phyloP scores from a whole-genome alignment of 2,797 vertebrate genomes.

The Prionace glauca region DNA sequence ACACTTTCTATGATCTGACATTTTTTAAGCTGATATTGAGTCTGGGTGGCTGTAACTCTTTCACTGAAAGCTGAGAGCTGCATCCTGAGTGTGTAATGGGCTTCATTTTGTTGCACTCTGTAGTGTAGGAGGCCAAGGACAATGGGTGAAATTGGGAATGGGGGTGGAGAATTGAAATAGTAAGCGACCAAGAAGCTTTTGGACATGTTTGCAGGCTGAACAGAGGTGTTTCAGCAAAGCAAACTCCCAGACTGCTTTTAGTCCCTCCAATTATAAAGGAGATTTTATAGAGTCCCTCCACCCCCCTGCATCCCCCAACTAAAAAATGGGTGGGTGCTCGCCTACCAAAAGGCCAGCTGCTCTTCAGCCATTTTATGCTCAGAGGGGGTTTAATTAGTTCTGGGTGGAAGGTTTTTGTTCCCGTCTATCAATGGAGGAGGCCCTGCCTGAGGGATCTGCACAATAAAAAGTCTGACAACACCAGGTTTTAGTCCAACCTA shows the following conservation, averaged over 20 bases:
- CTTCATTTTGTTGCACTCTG: not conserved
- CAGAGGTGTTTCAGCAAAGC: not conserved
- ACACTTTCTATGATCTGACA: not conserved
- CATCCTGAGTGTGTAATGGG: not conserved
- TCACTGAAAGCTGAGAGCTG: not conserved
- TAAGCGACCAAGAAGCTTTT: not conserved
- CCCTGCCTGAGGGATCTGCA: no score
- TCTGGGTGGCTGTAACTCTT: not conserved
- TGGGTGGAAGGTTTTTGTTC: no score
- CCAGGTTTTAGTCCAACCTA: no score
- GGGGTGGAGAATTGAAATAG: not conserved
- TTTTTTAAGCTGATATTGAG: not conserved
- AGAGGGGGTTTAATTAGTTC: no score
- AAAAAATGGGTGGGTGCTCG: no score
- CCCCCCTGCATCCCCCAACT: no score
- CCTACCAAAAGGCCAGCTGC: no score
- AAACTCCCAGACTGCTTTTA: not conserved
- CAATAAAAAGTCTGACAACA: no score
- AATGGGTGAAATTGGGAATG: not conserved
- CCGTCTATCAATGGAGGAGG: no score
- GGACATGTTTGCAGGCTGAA: not conserved
- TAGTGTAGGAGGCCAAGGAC: not conserved
- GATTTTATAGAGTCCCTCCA: not conserved
- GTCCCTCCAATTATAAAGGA: not conserved
- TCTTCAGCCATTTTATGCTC: no score